phyloP scores from a whole-genome alignment of 2,797 vertebrate genomes.

The Chaetophractus vellerosus region DNA sequence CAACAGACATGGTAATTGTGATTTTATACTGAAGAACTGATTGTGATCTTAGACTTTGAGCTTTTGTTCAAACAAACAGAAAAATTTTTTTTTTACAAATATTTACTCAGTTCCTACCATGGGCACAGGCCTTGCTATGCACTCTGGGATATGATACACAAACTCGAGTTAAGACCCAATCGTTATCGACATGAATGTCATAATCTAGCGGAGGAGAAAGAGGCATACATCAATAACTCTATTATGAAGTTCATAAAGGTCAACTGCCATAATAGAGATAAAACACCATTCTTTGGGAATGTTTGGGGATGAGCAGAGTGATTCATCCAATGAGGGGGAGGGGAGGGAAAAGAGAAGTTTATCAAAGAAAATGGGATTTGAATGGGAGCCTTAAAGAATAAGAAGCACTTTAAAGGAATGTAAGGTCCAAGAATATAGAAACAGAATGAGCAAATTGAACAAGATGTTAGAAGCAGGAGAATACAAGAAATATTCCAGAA shows the following conservation, averaged over 20 bases:
- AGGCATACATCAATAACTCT: constrained; percentile 57
- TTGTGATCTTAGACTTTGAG: background rate
- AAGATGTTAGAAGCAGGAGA: background rate
- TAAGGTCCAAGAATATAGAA: background rate
- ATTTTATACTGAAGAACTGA: constrained; percentile 24
- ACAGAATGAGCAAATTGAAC: background rate
- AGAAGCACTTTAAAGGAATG: background rate
- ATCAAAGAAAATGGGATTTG: background rate
- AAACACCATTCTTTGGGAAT: constrained; percentile 59
- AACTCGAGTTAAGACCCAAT: constrained; percentile 38
- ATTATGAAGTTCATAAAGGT: constrained; percentile 54
- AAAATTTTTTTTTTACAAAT: background rate
- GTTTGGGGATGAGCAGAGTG: background rate
- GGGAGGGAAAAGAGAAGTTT: background rate
- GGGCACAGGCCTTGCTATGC: background rate
- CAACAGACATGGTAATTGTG: constrained; percentile 36
- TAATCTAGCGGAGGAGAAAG: background rate
- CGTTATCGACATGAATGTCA: background rate
- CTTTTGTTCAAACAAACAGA: constrained; percentile 39
- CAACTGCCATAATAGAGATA: constrained; percentile 33
- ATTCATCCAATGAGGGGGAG: constrained; percentile 7
- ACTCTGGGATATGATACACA: background rate
- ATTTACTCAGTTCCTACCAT: background rate
- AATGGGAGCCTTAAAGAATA: background rate
- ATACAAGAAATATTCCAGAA: background rate